Evolutionary conservation across 2,888 invertebrate genomes (phyloP).

Genomic region (Adineta ricciae): DNA sequence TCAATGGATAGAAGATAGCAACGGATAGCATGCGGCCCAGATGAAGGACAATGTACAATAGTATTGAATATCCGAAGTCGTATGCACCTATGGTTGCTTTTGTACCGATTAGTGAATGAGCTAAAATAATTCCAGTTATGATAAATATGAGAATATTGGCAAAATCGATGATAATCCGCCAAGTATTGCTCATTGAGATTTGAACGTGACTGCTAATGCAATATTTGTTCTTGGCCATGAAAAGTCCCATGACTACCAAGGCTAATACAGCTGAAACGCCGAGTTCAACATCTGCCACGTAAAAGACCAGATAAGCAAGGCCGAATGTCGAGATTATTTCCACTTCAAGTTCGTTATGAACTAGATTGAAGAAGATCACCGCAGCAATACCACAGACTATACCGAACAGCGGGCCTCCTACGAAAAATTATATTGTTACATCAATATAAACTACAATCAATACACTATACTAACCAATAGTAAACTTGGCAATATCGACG

Average conservation of each 20-base stretch:
- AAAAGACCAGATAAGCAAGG: neutral
- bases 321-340: conserved; percentile 2
- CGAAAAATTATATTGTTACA: neutral
- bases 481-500: neutral
- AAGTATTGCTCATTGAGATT: neutral
- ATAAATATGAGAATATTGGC: neutral
- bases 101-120: neutral
- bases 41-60: neutral
- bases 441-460: neutral
- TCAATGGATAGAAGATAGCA: neutral
- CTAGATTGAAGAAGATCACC: neutral
- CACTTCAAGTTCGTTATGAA: neutral
- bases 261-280: neutral
- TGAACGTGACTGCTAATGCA: neutral
- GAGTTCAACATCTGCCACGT: neutral
- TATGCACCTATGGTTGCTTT: neutral
- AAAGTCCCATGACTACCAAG: neutral
- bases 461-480: neutral
- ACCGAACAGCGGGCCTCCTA: neutral
- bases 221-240: neutral
- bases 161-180: neutral
- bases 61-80: neutral
- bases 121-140: conserved; percentile 8
- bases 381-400: neutral
- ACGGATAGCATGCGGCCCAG: neutral